phyloP scores from a whole-genome alignment of 1,140 invertebrate species.

The Popillia japonica region DNA sequence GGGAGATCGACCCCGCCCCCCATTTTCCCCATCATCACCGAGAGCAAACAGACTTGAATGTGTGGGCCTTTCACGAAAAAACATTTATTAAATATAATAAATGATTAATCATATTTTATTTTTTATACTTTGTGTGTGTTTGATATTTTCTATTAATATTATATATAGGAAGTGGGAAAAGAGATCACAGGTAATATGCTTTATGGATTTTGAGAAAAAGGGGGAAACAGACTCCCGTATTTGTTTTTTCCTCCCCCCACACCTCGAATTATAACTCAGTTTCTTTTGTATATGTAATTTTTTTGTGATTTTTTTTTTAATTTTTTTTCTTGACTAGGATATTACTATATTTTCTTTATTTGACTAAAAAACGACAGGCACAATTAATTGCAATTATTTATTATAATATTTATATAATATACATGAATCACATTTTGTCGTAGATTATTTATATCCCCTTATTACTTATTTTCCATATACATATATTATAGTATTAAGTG shows the following conservation, averaged over 20 bases:
- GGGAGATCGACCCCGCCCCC: background rate
- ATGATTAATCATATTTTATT: conserved; percentile 52
- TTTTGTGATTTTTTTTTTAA: background rate
- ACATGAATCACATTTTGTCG: conserved; percentile 5
- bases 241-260: background rate
- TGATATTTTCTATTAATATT: conserved; percentile 46
- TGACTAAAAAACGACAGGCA: conserved; percentile 29
- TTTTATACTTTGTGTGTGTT: conserved; percentile 53
- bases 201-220: background rate
- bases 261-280: too few species aligned
- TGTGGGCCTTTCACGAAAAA: conserved; percentile 43
- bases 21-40: background rate
- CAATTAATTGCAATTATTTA: conserved; percentile 28
- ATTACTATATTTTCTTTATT: conserved; percentile 14
- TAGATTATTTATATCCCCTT: background rate
- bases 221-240: background rate
- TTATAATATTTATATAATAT: conserved; percentile 21
- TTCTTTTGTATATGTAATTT: conserved; percentile 12
- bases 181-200: conserved; percentile 58
- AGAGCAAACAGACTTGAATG: conserved; percentile 17
- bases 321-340: conserved; percentile 5
- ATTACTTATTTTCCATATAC: conserved; percentile 2
- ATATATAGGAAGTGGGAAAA: conserved; percentile 55
- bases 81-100: conserved; percentile 42
- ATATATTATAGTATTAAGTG: background rate